A percentile compares a stretch with the other conserved stretches of the same genome.
These are phyloP conservation scores for Carpatolechia fugitivella DNA, from an alignment of 2,888 invertebrate genomes.

Conservation along the genomic window DNA sequence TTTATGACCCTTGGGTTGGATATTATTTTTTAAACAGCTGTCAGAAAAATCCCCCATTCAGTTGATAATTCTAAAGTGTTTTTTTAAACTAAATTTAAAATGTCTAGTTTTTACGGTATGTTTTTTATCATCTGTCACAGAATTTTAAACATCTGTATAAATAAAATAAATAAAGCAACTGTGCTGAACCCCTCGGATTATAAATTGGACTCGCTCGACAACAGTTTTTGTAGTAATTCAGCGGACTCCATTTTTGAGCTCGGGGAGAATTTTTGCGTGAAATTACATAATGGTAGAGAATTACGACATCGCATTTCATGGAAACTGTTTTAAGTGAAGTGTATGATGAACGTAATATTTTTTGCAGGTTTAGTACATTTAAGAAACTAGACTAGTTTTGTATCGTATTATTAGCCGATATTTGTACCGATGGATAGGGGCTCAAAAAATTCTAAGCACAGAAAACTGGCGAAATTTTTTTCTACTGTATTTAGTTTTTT, in stretches of 20 bases:
- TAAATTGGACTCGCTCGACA: not conserved
- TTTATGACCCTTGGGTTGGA: no score
- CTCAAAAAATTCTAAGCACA: no score
- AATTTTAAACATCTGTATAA: no score
- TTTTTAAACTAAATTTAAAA: no score
- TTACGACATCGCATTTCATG: constrained; percentile 2
- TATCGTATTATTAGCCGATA: no score
- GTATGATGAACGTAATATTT: not conserved
- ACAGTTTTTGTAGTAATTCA: not conserved
- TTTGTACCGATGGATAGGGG: no score
- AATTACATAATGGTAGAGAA: constrained; percentile 15
- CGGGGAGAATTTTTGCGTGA: constrained; percentile 13
- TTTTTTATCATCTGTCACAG: no score
- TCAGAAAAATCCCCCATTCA: no score
- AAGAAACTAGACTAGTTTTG: no score
- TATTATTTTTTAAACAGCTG: no score
- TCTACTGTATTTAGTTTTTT: not conserved
- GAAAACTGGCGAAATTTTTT: not conserved
- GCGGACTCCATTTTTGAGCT: constrained; percentile 8
- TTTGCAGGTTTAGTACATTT: not conserved
- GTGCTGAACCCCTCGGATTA: not conserved
- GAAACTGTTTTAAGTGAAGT: not conserved
- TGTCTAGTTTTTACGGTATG: no score
- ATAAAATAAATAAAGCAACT: not conserved
- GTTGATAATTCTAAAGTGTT: no score